Base-by-base conservation (phyloP, 2,797 vertebrate genomes). In the Brotula barbata region DNA sequence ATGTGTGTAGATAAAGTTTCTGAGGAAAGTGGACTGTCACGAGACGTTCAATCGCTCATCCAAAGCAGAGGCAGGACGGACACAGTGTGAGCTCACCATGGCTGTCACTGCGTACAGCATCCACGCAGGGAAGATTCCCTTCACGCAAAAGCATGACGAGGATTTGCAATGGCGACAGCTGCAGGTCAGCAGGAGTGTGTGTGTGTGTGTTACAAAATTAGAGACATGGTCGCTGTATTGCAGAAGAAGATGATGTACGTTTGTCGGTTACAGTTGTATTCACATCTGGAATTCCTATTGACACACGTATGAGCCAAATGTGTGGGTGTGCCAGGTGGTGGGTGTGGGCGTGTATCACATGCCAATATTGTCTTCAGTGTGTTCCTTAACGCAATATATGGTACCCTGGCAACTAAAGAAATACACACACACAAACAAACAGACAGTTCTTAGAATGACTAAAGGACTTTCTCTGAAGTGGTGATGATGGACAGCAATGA, bases 341-440 rank as follows among this genome's bases (percentile, higher is more conserved):
- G 22, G 41, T 63, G 34, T 64, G 42, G 15, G 54, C 49, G 40
- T 71, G 58, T 50, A 14, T 66, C 40, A 34, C 28, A 34, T 58
- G 45, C 56, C 54, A 64, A 22, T 14, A 28, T 34, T 43, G 7
- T 46, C 23, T 46, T 47, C 12, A 6, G 17, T 17, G 19, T 40
- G 23, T 21, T 62, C 41, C 43, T 12, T 41, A 41, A 55, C 31
- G 25, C 45, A 44, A 12, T 43, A 11, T 20, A 22, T 1, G 15
- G 34, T 55, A 66, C 45, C 76, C 75, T 75, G 59, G 73, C 54
- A 70, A 85, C 75, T 15, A 6, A 2, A 21, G 52, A 61, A 62
- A 83, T 69, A 83, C 52, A 40, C 20, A 20, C 4, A 16, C 25
- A 78, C 71, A 81, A 82, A 28, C 25, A 7, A 4, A 28, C 25